Evolutionary conservation across 1,140 invertebrate species (phyloP), one percentile per base, ranked within the genome.

Genomic region (Hydropsyche tenuis): DNA sequence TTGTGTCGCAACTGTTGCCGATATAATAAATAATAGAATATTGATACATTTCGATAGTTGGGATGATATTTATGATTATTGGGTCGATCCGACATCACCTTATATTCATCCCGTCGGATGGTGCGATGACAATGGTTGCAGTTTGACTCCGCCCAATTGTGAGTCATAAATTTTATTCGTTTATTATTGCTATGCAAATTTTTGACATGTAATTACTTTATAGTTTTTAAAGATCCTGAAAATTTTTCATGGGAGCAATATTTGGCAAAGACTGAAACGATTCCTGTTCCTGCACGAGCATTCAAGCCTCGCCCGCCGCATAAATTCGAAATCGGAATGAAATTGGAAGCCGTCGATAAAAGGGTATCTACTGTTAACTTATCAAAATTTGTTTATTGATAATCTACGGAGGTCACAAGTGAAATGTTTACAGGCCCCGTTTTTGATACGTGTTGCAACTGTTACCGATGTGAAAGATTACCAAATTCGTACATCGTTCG

Each of bases 11-110:
- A 93, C 92, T 23, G 89, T 97, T 11, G 88, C 90, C 51, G 94
- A 95, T 80, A 89, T 95, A 69, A 88, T 97, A 83, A 92, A 94
- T 77, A 90, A 91, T 77, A 86, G 95, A 30, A 89, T 98, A 79
- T 89, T 96, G 1, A 90, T 99, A 60, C 96, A 96, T 83, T 98
- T 98, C 85, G 96, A 98, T 86, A 94, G 93, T 77, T 98, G 96
- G 95, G 92, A 95, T 80, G 92, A 94, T 80, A 90, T 92, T 76
- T 98, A 96, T 81, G 96, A 98, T 85, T 96, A 95, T 81, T 98
- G 96, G 96, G 90, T 93, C 56, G 92, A 96, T 80, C 89, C 92
- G 0, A 90, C 89, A 42, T 97, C 95, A 0, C 95, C 95, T 0
- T 95, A 95, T 80, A 96, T 98, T 69, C 95, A 97, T 87, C 95